phyloP scores from a whole-genome alignment of 2,113 vertebrate species.

The Sciurus niger region DNA sequence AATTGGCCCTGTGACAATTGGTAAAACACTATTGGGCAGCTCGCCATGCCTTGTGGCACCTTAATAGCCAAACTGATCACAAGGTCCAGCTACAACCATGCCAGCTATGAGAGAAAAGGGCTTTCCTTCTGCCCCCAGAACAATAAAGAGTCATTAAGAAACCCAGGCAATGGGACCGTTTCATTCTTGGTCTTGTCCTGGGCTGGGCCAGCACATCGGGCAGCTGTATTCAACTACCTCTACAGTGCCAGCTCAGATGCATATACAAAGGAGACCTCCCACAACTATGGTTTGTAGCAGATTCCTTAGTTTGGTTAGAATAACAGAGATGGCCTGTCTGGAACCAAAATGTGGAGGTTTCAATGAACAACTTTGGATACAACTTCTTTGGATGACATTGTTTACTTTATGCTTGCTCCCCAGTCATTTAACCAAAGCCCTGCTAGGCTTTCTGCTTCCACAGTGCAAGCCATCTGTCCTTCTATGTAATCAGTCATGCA shows the following conservation, averaged over 20 bases:
- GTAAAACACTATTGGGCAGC: constrained; percentile 58
- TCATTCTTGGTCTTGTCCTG: not conserved
- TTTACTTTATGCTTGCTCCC: not conserved
- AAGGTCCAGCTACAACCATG: constrained; percentile 9
- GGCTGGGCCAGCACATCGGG: not conserved
- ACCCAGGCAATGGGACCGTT: not conserved
- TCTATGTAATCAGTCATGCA: not conserved
- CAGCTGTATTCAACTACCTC: not conserved
- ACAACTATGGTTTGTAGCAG: not conserved
- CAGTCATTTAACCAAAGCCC: not conserved
- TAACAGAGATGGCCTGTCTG: not conserved
- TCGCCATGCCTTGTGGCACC: constrained; percentile 74
- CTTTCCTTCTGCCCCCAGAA: constrained; percentile 51
- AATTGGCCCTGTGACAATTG: not conserved
- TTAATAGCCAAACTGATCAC: constrained; percentile 68
- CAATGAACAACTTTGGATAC: not conserved
- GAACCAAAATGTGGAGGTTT: not conserved
- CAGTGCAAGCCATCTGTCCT: not conserved
- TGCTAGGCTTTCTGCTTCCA: not conserved
- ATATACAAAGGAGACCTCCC: not conserved
- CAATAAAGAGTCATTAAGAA: constrained; percentile 27
- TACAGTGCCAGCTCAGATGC: not conserved
- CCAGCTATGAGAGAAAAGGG: not conserved
- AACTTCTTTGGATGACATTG: not conserved
- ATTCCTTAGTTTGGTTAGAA: not conserved